phyloP scores from a whole-genome alignment of 2,888 invertebrate species.

The Agrotis ipsilon region DNA sequence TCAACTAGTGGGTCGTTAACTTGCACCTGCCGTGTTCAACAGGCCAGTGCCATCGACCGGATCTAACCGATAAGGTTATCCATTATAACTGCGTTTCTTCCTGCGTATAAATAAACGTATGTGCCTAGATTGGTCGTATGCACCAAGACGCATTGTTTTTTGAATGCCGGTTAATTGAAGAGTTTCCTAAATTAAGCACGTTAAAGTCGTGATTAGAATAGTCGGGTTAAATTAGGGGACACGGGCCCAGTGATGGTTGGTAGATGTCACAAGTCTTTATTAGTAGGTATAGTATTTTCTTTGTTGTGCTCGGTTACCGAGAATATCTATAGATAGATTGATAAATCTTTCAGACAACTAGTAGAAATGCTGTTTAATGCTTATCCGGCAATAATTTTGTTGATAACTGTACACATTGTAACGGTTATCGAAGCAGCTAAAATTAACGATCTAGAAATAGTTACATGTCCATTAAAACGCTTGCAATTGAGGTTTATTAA shows the following conservation, averaged over 20 bases:
- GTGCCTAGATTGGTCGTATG: neutral
- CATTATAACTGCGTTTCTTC: slow-evolving; percentile 53
- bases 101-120: slow-evolving; percentile 7
- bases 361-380: too few species aligned
- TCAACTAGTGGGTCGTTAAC: slow-evolving; percentile 56
- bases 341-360: neutral
- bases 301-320: neutral
- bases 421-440: neutral
- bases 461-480: neutral
- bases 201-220: too few species aligned
- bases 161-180: neutral
- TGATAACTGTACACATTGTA: neutral
- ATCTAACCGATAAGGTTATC: slow-evolving; percentile 45
- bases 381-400: neutral
- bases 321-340: neutral
- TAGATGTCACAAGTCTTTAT: neutral
- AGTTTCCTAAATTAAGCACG: neutral
- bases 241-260: neutral
- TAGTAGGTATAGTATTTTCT: too few species aligned
- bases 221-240: too few species aligned
- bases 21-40: slow-evolving; percentile 45
- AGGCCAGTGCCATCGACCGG: slow-evolving; percentile 54
- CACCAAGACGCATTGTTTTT: neutral
- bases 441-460: neutral
- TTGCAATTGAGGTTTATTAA: neutral